These are phyloP conservation scores for Chromoteleia sp. DNA, from an alignment of 2,888 invertebrate species.

Conservation along the genomic window DNA sequence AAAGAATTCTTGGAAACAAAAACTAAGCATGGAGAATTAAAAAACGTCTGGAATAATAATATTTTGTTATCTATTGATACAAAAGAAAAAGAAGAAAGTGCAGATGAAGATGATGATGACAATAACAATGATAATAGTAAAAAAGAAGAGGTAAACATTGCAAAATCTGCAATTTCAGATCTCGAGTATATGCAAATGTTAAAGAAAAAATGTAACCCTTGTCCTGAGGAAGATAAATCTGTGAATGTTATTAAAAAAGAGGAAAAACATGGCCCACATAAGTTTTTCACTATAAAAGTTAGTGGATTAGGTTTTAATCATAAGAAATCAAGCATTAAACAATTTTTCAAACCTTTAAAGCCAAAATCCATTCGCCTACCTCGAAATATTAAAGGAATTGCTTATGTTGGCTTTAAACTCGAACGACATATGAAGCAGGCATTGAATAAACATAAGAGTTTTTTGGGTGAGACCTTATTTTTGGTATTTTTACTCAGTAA, in stretches of 20 bases:
- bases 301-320: constrained; percentile 91
- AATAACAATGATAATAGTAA: constrained; percentile 75
- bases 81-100: constrained; percentile 83
- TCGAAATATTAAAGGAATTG: constrained; percentile 91
- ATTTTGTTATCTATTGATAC: constrained; percentile 76
- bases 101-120: constrained; percentile 78
- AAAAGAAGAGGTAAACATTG: constrained; percentile 85
- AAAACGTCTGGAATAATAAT: constrained; percentile 87
- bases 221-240: constrained; percentile 76
- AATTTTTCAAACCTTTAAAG: constrained; percentile 93
- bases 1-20: constrained; percentile 95
- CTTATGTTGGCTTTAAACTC: constrained; percentile 95
- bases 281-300: constrained; percentile 89
- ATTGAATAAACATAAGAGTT: constrained; percentile 93
- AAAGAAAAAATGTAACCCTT: constrained; percentile 85
- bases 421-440: constrained; percentile 93
- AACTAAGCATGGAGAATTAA: constrained; percentile 84
- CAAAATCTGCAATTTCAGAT: constrained; percentile 71
- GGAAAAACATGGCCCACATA: constrained; percentile 76
- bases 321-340: constrained; percentile 93
- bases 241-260: constrained; percentile 70
- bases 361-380: constrained; percentile 93
- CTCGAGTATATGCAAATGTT: constrained; percentile 90
- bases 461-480: constrained; percentile 87
- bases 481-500: constrained; percentile 20